Conservation (phyloP, 1,140 invertebrate species). For the Globodera rostochiensis region DNA sequence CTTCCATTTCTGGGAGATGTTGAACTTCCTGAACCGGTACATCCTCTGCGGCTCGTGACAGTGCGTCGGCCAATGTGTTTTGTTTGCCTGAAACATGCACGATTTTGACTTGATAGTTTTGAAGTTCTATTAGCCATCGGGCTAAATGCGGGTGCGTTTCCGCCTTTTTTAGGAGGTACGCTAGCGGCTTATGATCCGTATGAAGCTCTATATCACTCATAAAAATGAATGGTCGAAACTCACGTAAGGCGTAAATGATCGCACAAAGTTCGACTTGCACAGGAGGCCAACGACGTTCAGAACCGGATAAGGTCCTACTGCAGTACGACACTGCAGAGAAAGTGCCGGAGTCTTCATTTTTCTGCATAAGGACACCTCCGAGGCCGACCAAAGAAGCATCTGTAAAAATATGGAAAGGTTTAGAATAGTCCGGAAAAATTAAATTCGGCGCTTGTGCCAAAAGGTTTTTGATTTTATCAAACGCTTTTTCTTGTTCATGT, state of each 20-base stretch:
- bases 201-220: slow-evolving; percentile 15
- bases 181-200: slow-evolving; percentile 17
- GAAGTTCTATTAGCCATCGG: slow-evolving; percentile 22
- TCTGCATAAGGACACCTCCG: slow-evolving; percentile 19
- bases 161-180: slow-evolving; percentile 15
- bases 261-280: slow-evolving; percentile 14
- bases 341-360: not conserved
- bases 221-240: slow-evolving; percentile 15
- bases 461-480: slow-evolving; percentile 8
- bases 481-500: slow-evolving; percentile 15
- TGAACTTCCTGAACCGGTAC: slow-evolving; percentile 1
- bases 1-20: slow-evolving; percentile 5
- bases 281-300: slow-evolving; percentile 6
- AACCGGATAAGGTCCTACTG: slow-evolving; percentile 7
- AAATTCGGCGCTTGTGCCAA: not conserved
- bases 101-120: slow-evolving; percentile 25
- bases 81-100: slow-evolving; percentile 15
- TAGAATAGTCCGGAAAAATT: slow-evolving; percentile 20
- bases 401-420: slow-evolving; percentile 14
- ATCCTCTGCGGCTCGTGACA: not conserved
- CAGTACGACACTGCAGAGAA: slow-evolving; percentile 18
- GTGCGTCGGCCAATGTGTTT: slow-evolving; percentile 14
- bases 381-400: slow-evolving; percentile 10
- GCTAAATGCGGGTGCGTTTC: slow-evolving; percentile 8
- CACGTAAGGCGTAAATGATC: slow-evolving; percentile 15